Evolutionary conservation across 2,113 vertebrate genomes (phyloP), one percentile per base, ranked within the genome.

Genomic region (Epinephelus lanceolatus): DNA sequence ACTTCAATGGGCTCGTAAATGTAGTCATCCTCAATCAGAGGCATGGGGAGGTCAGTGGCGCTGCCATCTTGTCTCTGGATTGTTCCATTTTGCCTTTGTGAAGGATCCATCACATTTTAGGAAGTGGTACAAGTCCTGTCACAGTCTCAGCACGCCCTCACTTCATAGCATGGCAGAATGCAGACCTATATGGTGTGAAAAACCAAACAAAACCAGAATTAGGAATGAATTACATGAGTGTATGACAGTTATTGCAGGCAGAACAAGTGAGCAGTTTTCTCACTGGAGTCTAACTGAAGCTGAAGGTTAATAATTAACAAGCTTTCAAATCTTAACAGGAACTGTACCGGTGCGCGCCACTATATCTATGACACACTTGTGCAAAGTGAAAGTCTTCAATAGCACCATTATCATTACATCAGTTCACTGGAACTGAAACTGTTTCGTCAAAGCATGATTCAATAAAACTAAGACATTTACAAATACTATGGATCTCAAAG

Each of bases 291-390:
- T 27, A 68, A 51, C 70, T 52, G 23, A 80, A 53, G 14, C 71
- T 25, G 27, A 72, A 15, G 4, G 65, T 53, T 81, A 63, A 93
- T 94, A 10, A 94, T 94, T 93, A 90, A 94, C 93, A 86, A 40
- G 23, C 9, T 83, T 94, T 93, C 92, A 92, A 91, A 90, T 72
- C 79, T 74, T 33, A 81, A 78, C 83, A 88, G 85, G 83, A 91
- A 89, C 63, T 71, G 19, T 40, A 66, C 42, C 27, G 11, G 53
- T 45, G 47, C 27, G 77, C 80, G 73, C 72, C 70, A 66, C 23
- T 17, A 1, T 15, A 33, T 23, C 25, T 47, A 5, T 3, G 25
- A 2, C 23, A 76, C 9, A 9, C n/a, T 53, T 17, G 1, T n/a
- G 9, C 6, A 30, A 74, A 66, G 55, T 55, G 18, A 75, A 37